Percentiles rank a stretch among this genome's conserved stretches.
These are phyloP conservation scores for Drosophila formosana DNA, from an alignment of 2,888 invertebrate genomes.

Conservation along the genomic window DNA sequence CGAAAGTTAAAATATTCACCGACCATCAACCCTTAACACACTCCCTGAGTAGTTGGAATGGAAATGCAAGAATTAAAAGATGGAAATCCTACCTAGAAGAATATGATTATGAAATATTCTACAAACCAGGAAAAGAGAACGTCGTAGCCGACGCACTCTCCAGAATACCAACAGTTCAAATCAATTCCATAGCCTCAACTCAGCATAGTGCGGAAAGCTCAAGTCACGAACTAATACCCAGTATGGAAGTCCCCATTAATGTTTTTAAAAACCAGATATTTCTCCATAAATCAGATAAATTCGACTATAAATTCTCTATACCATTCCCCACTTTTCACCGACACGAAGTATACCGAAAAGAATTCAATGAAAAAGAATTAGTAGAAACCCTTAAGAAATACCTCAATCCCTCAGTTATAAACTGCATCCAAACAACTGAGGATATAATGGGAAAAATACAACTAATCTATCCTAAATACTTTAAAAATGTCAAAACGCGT, in stretches of 20 bases:
- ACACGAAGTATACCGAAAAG: constrained; percentile 6
- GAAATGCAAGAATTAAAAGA: background rate
- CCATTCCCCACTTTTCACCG: constrained; percentile 24
- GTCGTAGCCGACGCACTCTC: constrained; percentile 18
- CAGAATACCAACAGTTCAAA: constrained; percentile 19
- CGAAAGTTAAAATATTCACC: too few relatives aligned
- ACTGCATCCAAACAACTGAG: too few relatives aligned
- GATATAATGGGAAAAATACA: too few relatives aligned
- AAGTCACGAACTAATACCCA: constrained; percentile 34
- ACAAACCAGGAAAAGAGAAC: constrained; percentile 75
- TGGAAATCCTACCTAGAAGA: constrained; percentile 11
- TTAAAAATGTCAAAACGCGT: too few relatives aligned
- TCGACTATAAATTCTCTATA: constrained; percentile 15
- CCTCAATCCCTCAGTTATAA: constrained; percentile 2
- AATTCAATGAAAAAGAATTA: too few relatives aligned
- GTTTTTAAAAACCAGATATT: constrained; percentile 49
- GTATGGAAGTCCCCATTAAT: constrained; percentile 45
- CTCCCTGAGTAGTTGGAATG: too few relatives aligned
- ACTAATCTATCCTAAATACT: too few relatives aligned
- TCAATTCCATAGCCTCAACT: constrained; percentile 32
- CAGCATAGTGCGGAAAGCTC: constrained; percentile 45
- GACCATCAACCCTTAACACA: too few relatives aligned
- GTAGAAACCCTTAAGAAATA: constrained; percentile 8
- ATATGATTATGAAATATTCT: constrained; percentile 65
- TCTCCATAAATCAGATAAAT: constrained; percentile 6